These are phyloP conservation scores for Sphaerophoria taeniata DNA, from an alignment of 2,888 invertebrate genomes.

Conservation along the genomic window DNA sequence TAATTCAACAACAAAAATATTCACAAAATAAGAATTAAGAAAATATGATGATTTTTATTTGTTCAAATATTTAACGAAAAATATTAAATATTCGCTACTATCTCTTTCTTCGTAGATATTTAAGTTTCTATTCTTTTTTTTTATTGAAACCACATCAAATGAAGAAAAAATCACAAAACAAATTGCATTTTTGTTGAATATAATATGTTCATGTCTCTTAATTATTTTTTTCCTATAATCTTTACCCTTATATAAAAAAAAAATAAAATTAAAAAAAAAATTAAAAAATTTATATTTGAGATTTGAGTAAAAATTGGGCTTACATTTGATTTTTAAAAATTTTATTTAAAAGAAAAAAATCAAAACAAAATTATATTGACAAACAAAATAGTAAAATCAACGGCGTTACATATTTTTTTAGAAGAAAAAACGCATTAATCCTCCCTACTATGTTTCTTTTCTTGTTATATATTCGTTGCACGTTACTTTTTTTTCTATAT, in stretches of 20 bases:
- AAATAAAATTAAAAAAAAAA: slow-evolving; percentile 24
- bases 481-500: too few species aligned
- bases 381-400: slow-evolving; percentile 33
- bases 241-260: slow-evolving; percentile 56
- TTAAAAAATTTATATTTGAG: slow-evolving; percentile 50
- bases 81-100: slow-evolving; percentile 62
- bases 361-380: slow-evolving; percentile 28
- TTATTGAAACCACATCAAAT: slow-evolving; percentile 58
- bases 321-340: slow-evolving; percentile 68
- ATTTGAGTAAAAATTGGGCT: slow-evolving; percentile 74
- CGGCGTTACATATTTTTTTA: slow-evolving; percentile 58
- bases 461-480: too few species aligned
- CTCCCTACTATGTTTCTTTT: too few species aligned
- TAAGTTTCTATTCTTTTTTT: neutral
- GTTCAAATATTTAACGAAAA: slow-evolving; percentile 50
- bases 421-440: slow-evolving; percentile 14
- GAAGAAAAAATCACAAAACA: slow-evolving; percentile 71
- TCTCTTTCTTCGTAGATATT: slow-evolving; percentile 45
- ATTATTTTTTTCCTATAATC: slow-evolving; percentile 54
- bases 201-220: too few species aligned
- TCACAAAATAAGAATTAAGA: neutral
- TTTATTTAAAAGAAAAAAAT: slow-evolving; percentile 31
- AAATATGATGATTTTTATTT: slow-evolving; percentile 9
- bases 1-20: too few species aligned
- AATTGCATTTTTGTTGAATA: slow-evolving; percentile 22